Percentiles rank a stretch among this genome's conserved stretches.
Evolutionary conservation across 2,888 invertebrate species (phyloP).

Genomic region (Bugulina stolonifera): DNA sequence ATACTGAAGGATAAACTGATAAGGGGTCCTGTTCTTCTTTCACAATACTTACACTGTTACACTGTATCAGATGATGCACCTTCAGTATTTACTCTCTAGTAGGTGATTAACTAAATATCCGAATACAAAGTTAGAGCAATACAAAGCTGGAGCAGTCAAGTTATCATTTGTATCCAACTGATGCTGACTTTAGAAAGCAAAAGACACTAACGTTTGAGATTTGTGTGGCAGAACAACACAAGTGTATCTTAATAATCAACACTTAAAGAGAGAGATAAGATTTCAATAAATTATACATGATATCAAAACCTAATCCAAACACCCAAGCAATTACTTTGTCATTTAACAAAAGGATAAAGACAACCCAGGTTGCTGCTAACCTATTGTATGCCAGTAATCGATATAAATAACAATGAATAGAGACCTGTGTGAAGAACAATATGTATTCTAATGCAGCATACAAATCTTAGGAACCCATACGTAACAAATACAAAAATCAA

Average conservation of each 20-base stretch:
- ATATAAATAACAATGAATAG: constrained; percentile 23
- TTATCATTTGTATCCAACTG: too few relatives aligned
- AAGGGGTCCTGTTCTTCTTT: too few relatives aligned
- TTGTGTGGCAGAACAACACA: not conserved
- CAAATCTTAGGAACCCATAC: constrained; percentile 21
- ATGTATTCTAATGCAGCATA: constrained; percentile 17
- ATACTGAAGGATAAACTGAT: not conserved
- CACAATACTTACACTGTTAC: too few relatives aligned
- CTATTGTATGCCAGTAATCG: constrained; percentile 5
- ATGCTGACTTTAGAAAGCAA: too few relatives aligned
- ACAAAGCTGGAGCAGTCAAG: too few relatives aligned
- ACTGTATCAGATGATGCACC: too few relatives aligned
- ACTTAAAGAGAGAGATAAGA: constrained; percentile 25
- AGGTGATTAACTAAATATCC: too few relatives aligned
- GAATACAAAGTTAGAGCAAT: too few relatives aligned
- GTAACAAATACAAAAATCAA: constrained; percentile 26
- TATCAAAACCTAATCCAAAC: not conserved
- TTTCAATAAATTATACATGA: constrained; percentile 26
- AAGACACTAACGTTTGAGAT: too few relatives aligned
- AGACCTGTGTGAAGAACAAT: not conserved
- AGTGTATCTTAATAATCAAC: not conserved
- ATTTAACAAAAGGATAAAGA: constrained; percentile 16
- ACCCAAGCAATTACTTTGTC: constrained; percentile 20
- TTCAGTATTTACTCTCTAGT: too few relatives aligned
- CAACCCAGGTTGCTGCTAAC: not conserved